A percentile compares a stretch with the other conserved stretches of the same genome.
Conservation (phyloP, 2,888 invertebrate genomes). For the Andrena bucephala region DNA sequence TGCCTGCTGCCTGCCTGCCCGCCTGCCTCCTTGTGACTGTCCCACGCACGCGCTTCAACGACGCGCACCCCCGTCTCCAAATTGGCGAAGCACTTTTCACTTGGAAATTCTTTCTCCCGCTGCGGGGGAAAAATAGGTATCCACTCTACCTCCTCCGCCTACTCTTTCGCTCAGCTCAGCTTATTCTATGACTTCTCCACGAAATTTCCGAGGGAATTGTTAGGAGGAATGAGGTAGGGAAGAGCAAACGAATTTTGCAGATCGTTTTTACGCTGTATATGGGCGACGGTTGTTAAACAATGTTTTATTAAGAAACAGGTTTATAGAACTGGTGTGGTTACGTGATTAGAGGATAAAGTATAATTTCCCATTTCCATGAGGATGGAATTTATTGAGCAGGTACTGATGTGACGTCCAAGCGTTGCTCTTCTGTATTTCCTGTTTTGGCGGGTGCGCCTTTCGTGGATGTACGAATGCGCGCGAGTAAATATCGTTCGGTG, state of each 20-base stretch:
- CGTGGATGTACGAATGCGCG: background rate
- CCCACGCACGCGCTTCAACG: constrained; percentile 63
- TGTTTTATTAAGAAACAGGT: background rate
- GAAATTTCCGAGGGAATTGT: background rate
- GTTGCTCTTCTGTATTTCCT: constrained; percentile 1
- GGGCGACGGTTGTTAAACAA: background rate
- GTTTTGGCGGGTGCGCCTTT: constrained; percentile 20
- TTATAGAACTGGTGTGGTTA: background rate
- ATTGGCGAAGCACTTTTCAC: constrained; percentile 69
- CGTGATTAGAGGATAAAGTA: background rate
- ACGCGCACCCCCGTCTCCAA: constrained; percentile 56
- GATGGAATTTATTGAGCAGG: background rate
- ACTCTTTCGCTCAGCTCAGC: background rate
- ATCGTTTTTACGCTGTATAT: background rate
- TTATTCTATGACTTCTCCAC: background rate
- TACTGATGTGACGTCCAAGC: background rate
- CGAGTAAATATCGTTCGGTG: constrained; percentile 5
- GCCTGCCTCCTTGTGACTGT: constrained; percentile 31
- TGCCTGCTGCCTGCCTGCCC: constrained; percentile 33
- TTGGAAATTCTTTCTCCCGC: constrained; percentile 48
- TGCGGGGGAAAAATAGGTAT: constrained; percentile 43
- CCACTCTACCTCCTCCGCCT: background rate
- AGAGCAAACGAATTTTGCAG: background rate
- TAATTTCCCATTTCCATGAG: background rate
- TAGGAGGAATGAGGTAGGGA: background rate